Evolutionary conservation across 2,888 invertebrate species (phyloP).

Genomic region (Meteorus colon): DNA sequence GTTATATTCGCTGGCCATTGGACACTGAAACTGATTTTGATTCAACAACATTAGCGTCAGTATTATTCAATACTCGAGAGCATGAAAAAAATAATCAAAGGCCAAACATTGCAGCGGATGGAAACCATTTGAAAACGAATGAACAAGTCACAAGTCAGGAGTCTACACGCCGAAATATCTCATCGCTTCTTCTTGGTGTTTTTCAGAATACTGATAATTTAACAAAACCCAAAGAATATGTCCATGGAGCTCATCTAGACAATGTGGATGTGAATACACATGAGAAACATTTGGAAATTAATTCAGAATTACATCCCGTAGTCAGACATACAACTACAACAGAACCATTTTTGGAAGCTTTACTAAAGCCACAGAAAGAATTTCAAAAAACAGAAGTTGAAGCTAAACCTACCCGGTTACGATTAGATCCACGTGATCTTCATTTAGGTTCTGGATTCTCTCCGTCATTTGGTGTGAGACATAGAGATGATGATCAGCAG

Average conservation of each 20-base stretch:
- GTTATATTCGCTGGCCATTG: conserved; percentile 36
- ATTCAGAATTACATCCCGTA: neutral
- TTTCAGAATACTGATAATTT: conserved; percentile 4
- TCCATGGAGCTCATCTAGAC: neutral
- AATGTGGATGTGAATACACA: neutral
- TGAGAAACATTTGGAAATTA: conserved; percentile 3
- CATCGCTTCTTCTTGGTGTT: conserved; percentile 30
- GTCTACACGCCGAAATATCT: conserved; percentile 1
- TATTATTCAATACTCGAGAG: neutral
- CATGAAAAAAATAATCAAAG: neutral
- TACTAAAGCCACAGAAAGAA: conserved; percentile 53
- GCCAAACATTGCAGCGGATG: neutral
- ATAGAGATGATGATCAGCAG: neutral
- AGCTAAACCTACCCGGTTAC: neutral
- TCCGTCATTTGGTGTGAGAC: conserved; percentile 30
- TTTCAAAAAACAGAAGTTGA: conserved; percentile 46
- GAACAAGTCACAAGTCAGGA: neutral
- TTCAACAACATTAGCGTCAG: neutral
- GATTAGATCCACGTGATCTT: conserved; percentile 22
- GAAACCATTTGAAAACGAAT: neutral
- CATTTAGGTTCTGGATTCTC: conserved; percentile 45
- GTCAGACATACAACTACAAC: conserved; percentile 20
- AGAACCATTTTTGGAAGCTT: conserved; percentile 53
- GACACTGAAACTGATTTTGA: conserved; percentile 16
- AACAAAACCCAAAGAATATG: neutral